Evolutionary conservation across 2,888 invertebrate species (phyloP), one percentile per base, ranked within the genome.

Genomic region (Malthinus flaveolus): DNA sequence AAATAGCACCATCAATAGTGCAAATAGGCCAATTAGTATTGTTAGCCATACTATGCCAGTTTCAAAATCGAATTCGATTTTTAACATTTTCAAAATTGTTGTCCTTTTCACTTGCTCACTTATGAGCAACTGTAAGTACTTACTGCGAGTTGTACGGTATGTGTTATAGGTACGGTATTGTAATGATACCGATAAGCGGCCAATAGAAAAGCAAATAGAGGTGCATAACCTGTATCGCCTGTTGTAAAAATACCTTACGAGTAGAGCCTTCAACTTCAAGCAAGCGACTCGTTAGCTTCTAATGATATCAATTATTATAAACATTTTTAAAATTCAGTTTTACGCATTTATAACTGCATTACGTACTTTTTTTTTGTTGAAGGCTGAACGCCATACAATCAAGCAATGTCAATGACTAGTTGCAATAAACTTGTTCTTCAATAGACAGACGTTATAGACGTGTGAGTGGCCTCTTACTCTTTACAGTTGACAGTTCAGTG

Each of bases 1-100:
- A 81, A 89, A 89, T 54, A 88, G 82, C 11, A 89, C 77, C 71
- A 90, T 91, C 32, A 89, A 76, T 32, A 90, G 33, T 7, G 55
- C 45, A 5, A 56, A n/a, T 9, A 63, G 7, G 15, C 45, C 49
- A 23, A 59, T 10, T 10, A 46, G 5, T 8, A 59, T 39, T 2
- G 49, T 57, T 9, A 32, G 31, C 35, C 54, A 63, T 13, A 62
- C 10, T 15, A 65, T 73, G n/a, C 56, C 44, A 13, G 55, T 48
- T 33, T 63, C 62, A 10, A 66, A 36, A 49, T 66, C 64, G 10
- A 66, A 51, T 53, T 68, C 64, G 8, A 66, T 39, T 53, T 63
- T 64, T 7, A 68, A 31, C 66, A 67, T 66, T 44, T 62, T 61
- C 11, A 5, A 23, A 23, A 23, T 23, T 23, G n/a, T n/a, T n/a